Evolutionary conservation across 2,797 vertebrate genomes (phyloP), one percentile per base, ranked within the genome.

Genomic region (Lepilemur ruficaudatus): DNA sequence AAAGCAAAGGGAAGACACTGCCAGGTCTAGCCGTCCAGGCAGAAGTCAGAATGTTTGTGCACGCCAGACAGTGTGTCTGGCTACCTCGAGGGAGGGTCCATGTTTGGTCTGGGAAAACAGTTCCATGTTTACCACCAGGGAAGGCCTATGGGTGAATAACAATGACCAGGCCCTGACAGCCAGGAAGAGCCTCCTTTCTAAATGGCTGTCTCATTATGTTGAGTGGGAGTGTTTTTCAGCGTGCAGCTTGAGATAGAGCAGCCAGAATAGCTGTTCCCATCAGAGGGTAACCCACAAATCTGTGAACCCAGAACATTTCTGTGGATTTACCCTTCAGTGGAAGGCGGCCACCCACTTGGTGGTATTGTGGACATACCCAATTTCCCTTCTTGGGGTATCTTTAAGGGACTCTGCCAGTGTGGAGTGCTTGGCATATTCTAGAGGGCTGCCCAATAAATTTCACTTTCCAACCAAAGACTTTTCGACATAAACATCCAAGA

Each of bases 51-150:
- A 97, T 98, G 97, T 98, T 98, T 98, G 98, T 98, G 98, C 96
- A 82, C 97, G 97, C 98, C 98, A 99, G 99, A 99, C 99, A 98
- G 98, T 98, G 98, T 98, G 99, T 99, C 99, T 99, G 98, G 99
- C 98, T 98, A 98, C 98, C 97, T 98, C 98, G 94, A 97, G 98
- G 98, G 98, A 67, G 97, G 98, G 98, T 97, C 98, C 98, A 0
- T 41, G 97, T 98, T 98, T 98, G 98, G 98, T 99, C 99, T 99
- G 99, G 99, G 99, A 99, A 99, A 98, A 98, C 98, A 98, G 98
- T 95, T 97, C 98, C 99, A 96, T 99, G 99, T 99, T 99, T 99
- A 99, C 99, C 98, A 92, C 99, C 98, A 95, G 98, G 98, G 99
- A 99, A 99, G 99, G 98, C 98, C 98, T 99, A 98, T 98, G 98